Evolutionary conservation across 2,888 invertebrate species (phyloP).

Genomic region (Escarpia spicata): DNA sequence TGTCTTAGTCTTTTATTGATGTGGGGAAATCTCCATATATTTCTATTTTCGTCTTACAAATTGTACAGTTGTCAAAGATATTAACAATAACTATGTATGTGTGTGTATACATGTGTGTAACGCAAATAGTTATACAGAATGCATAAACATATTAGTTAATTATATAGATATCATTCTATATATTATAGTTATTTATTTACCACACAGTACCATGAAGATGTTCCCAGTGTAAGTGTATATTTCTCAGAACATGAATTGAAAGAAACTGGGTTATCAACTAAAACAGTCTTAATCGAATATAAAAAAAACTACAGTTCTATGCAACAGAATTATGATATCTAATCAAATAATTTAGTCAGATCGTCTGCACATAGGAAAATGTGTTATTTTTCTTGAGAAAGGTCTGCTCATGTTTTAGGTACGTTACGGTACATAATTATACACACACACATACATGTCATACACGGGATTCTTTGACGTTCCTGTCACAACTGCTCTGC

Average conservation of each 20-base stretch:
- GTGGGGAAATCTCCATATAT: slow-evolving; percentile 16
- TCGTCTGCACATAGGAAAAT: background rate
- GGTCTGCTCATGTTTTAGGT: background rate
- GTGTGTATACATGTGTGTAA: background rate
- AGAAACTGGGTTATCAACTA: background rate
- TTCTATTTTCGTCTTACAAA: background rate
- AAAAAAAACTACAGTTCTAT: background rate
- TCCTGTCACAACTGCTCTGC: background rate
- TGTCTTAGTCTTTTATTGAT: background rate
- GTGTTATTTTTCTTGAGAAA: background rate
- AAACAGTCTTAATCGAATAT: background rate
- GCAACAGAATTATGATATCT: background rate
- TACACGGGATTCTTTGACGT: background rate
- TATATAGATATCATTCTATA: background rate
- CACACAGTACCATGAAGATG: background rate
- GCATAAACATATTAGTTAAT: background rate
- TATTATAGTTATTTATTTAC: background rate
- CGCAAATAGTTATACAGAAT: background rate
- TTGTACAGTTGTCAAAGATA: background rate
- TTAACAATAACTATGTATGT: slow-evolving; percentile 2
- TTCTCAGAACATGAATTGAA: background rate
- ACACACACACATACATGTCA: slow-evolving; percentile 5
- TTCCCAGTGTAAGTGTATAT: background rate
- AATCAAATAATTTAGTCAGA: background rate
- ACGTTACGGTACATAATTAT: background rate